These are phyloP conservation scores for Lymantria monacha DNA, from an alignment of 2,888 invertebrate species.

Conservation along the genomic window DNA sequence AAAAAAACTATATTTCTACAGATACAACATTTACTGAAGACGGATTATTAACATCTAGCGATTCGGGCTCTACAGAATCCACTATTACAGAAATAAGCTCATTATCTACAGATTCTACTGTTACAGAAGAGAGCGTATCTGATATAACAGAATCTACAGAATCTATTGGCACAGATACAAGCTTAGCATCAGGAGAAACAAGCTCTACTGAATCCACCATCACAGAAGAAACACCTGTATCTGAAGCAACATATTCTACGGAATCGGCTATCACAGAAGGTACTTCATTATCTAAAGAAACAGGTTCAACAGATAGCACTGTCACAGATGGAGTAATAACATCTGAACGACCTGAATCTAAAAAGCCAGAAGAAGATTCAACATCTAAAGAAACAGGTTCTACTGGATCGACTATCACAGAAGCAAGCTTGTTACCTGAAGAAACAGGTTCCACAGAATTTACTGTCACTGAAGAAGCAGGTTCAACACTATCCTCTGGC, in stretches of 20 bases:
- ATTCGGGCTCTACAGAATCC: background rate
- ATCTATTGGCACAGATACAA: background rate
- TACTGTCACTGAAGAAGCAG: background rate
- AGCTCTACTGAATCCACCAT: conserved; percentile 15
- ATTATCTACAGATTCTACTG: background rate
- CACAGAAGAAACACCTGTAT: conserved; percentile 11
- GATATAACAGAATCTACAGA: background rate
- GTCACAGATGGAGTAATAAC: background rate
- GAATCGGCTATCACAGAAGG: background rate
- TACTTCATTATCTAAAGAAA: background rate
- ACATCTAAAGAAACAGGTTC: background rate
- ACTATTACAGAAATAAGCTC: background rate
- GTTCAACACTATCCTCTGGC: background rate
- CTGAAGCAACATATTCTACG: background rate
- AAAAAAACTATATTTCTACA: too few species aligned
- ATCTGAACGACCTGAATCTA: background rate
- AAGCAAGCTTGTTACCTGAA: background rate
- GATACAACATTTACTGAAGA: too few species aligned
- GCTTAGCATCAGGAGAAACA: background rate
- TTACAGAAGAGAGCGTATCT: background rate
- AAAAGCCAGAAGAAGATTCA: background rate
- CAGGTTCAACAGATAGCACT: background rate
- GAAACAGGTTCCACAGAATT: background rate
- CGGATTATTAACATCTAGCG: background rate
- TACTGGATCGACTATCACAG: background rate